phyloP scores from a whole-genome alignment of 2,888 invertebrate species.

The Macrophya annulata region DNA sequence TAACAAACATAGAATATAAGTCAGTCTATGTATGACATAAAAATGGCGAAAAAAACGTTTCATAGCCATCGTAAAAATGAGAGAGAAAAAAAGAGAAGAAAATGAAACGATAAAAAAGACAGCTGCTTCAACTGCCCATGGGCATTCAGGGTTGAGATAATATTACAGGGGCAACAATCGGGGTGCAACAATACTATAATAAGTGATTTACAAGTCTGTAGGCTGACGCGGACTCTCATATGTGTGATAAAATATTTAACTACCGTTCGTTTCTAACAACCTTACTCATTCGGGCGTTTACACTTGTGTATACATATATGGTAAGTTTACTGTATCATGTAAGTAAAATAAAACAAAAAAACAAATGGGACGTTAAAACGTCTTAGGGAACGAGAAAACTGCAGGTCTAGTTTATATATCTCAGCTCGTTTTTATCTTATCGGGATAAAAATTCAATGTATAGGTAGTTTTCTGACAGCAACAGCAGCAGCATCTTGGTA shows the following conservation, averaged over 20 bases:
- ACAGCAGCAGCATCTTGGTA: background rate
- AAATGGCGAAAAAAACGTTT: slow-evolving; percentile 13
- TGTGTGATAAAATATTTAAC: slow-evolving; percentile 35
- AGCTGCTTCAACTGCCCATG: slow-evolving; percentile 1
- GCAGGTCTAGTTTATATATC: background rate
- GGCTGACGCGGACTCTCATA: background rate
- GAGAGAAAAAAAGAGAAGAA: background rate
- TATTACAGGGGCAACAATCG: slow-evolving; percentile 22
- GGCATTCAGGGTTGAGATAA: background rate
- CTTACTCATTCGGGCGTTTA: background rate
- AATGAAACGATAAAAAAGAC: background rate
- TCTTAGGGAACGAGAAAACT: background rate
- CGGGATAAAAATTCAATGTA: slow-evolving; percentile 5
- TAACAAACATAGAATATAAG: background rate
- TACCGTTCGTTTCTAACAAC: slow-evolving; percentile 24
- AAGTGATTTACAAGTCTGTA: slow-evolving; percentile 32
- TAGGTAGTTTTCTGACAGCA: background rate
- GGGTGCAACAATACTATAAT: slow-evolving; percentile 36
- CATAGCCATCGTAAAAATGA: slow-evolving; percentile 24
- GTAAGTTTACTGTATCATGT: background rate
- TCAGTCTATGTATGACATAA: background rate
- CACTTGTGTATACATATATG: background rate
- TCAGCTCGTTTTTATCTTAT: slow-evolving; percentile 1
- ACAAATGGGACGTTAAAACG: background rate
- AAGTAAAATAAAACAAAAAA: slow-evolving; percentile 5